phyloP scores from a whole-genome alignment of 2,113 vertebrate genomes.

The Rallus limicola region DNA sequence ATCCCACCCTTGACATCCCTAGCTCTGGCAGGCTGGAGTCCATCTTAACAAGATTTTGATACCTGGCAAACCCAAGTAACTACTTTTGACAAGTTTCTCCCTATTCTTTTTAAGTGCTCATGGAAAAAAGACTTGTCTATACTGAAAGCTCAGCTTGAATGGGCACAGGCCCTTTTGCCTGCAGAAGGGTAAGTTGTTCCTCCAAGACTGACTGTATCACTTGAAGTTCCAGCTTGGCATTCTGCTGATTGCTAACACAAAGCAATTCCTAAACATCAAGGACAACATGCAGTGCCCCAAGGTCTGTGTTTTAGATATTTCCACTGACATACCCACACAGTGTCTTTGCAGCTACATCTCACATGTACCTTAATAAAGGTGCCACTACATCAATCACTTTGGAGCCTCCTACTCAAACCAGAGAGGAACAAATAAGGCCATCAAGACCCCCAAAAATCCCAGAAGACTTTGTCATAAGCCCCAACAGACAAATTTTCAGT shows the following conservation, averaged over 20 bases:
- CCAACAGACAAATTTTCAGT: constrained; percentile 58
- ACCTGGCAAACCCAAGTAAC: not conserved
- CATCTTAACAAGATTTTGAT: not conserved
- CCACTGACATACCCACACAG: not conserved
- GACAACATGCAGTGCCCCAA: not conserved
- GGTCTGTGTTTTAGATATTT: not conserved
- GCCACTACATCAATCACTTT: not conserved
- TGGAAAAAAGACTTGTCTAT: not conserved
- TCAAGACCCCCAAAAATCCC: constrained; percentile 73
- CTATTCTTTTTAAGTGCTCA: not conserved
- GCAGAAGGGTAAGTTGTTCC: not conserved
- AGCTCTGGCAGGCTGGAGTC: not conserved
- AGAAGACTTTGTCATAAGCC: constrained; percentile 57
- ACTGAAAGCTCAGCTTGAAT: not conserved
- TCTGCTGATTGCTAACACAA: not conserved
- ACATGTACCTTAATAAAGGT: not conserved
- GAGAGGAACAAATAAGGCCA: constrained; percentile 58
- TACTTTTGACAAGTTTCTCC: not conserved
- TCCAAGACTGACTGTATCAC: not conserved
- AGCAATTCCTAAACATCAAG: not conserved
- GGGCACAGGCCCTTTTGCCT: not conserved
- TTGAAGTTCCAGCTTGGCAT: not conserved
- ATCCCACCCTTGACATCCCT: not conserved
- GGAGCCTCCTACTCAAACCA: not conserved
- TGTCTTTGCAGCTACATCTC: not conserved